Conservation (phyloP, 1,140 invertebrate genomes). For the Spodoptera litura region DNA sequence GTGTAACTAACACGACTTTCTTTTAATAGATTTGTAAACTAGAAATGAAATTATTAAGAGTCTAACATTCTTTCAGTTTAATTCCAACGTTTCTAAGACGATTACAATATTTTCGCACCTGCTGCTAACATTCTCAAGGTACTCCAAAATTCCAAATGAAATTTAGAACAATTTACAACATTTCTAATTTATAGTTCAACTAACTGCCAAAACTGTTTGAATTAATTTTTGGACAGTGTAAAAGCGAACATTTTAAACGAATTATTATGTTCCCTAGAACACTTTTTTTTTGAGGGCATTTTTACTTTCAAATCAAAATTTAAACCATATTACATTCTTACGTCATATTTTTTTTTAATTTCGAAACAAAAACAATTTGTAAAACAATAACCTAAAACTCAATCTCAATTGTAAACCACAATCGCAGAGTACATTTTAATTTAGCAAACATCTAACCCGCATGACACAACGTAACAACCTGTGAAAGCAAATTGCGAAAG, state of each 20-base stretch:
- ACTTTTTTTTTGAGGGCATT: no score
- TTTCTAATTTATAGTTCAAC: slow-evolving; percentile 31
- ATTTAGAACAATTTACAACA: slow-evolving; percentile 4
- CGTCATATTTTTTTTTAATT: no score
- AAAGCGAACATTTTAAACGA: not conserved
- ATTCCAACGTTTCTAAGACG: not conserved
- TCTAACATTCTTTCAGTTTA: no score
- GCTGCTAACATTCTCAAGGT: slow-evolving; percentile 11
- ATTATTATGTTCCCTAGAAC: no score
- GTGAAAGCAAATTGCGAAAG: slow-evolving; percentile 28
- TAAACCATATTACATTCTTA: not conserved
- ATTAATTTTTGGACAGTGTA: slow-evolving; percentile 5
- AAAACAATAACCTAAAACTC: not conserved
- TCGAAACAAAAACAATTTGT: not conserved
- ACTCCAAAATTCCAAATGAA: slow-evolving; percentile 14
- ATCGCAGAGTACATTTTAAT: slow-evolving; percentile 2
- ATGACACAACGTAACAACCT: slow-evolving; percentile 19
- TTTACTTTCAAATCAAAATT: no score
- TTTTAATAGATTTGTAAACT: no score
- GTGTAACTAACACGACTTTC: no score
- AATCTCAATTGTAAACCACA: not conserved
- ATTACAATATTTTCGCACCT: not conserved
- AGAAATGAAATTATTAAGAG: no score
- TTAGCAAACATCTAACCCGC: slow-evolving; percentile 8
- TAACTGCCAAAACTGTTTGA: slow-evolving; percentile 24